Base-by-base conservation (phyloP, 2,113 vertebrate species). In the Plotosus lineatus region DNA sequence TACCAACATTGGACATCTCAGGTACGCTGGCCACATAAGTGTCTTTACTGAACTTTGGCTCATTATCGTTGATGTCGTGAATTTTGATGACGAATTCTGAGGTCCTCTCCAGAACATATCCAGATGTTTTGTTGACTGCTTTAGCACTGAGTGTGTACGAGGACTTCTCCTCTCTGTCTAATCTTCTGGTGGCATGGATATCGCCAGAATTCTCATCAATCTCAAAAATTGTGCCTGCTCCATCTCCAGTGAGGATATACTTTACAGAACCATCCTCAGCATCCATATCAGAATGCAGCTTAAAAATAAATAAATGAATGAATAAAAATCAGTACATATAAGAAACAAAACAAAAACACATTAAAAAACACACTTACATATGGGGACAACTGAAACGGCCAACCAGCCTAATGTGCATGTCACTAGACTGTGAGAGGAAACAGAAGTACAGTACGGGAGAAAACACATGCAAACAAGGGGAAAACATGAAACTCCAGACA, bases 71-170 rank as follows among this genome's bases (percentile, higher is more conserved):
- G 88, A 99, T 98, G 89, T 99, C 98, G 1, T 99, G 97, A 71
- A 99, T 99, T 90, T 99, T 99, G 88, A 99, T 98, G 83, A 98
- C 95, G 81, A 99, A 99, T 85, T 99, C 97, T 0, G 98, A 99
- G 91, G 97, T 96, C 0, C 95, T 94, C 80, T 99, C 98, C 88
- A 99, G 94, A 83, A 97, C 95, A 1, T 91, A 88, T 61, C 96
- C 96, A 2, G 96, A 98, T 84, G 90, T 94, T 81, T 95, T 91
- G 87, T 97, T 96, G 90, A 99, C 88, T 40, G 97, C 98, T 89
- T 98, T 97, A 83, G 98, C 98, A 58, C 94, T 92, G 36, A 99
- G 95, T 8, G 95, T 93, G 80, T 99, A 99, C 75, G 95, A 90
- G 36, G 97, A 94, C 55, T 95, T 98, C 89, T 99, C 97, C 89